These are phyloP conservation scores for Limnephilus rhombicus DNA, from an alignment of 2,888 invertebrate genomes.

Conservation along the genomic window DNA sequence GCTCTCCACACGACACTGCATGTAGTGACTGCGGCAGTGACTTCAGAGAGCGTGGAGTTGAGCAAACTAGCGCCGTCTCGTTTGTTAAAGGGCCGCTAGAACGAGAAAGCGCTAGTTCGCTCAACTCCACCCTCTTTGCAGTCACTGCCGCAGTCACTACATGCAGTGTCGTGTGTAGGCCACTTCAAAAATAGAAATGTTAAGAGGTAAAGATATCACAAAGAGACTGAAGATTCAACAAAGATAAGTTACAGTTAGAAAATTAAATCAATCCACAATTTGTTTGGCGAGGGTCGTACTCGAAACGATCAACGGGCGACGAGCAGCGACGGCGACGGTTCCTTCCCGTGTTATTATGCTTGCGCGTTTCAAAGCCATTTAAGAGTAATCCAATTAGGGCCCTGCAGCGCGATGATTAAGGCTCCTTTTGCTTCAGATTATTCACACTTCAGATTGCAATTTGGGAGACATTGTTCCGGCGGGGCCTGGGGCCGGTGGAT, in stretches of 20 bases:
- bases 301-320: not conserved
- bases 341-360: slow-evolving; percentile 21
- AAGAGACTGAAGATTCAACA: not conserved
- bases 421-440: slow-evolving; percentile 36
- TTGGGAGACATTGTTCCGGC: slow-evolving; percentile 40
- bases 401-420: slow-evolving; percentile 42
- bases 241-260: not conserved
- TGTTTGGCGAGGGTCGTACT: not conserved
- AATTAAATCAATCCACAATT: not conserved
- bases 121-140: too few species aligned
- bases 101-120: too few species aligned
- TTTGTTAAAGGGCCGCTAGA: too few species aligned
- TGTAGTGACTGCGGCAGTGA: too few species aligned
- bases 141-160: too few species aligned
- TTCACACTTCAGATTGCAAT: slow-evolving; percentile 44
- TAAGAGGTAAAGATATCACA: not conserved
- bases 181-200: too few species aligned
- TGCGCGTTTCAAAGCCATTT: slow-evolving; percentile 36
- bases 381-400: slow-evolving; percentile 41
- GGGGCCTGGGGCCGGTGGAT: not conserved
- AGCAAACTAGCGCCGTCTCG: too few species aligned
- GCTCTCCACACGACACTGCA: too few species aligned
- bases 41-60: too few species aligned
- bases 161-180: too few species aligned
- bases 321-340: not conserved